phyloP scores from a whole-genome alignment of 2,888 invertebrate species.

The Lasioglossum malachurum region DNA sequence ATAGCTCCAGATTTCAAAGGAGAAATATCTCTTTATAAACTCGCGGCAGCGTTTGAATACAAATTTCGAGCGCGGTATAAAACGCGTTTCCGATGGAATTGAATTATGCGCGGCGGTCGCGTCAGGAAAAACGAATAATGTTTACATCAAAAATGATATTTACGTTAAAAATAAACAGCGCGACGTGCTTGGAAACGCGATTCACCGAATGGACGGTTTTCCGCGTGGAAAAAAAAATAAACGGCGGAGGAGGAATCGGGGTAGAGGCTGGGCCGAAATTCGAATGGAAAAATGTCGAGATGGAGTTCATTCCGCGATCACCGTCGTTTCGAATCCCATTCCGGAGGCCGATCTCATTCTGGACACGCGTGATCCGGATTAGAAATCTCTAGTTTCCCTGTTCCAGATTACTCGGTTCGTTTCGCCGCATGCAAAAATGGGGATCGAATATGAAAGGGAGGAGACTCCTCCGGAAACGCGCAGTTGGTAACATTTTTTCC shows the following conservation, averaged over 20 bases:
- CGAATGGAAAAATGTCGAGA: conserved; percentile 54
- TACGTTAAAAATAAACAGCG: conserved; percentile 53
- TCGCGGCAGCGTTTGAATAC: neutral
- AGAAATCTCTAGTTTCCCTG: conserved; percentile 46
- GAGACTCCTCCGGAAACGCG: neutral
- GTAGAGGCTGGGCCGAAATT: conserved; percentile 36
- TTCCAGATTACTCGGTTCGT: conserved; percentile 32
- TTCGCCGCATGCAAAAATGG: conserved; percentile 30
- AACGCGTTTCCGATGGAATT: conserved; percentile 11
- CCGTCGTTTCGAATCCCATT: conserved; percentile 53
- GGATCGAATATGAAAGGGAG: conserved; percentile 32
- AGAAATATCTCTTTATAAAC: neutral
- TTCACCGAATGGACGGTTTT: conserved; percentile 31
- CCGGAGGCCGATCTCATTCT: conserved; percentile 51
- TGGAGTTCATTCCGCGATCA: conserved; percentile 39
- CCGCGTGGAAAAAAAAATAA: conserved; percentile 1
- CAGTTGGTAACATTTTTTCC: neutral
- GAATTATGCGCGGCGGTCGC: conserved; percentile 15
- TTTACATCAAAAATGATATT: conserved; percentile 31
- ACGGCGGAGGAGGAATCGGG: neutral
- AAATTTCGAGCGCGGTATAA: neutral
- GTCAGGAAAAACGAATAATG: neutral
- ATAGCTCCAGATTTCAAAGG: neutral
- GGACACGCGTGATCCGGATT: conserved; percentile 60
- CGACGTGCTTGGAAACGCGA: conserved; percentile 46